Conservation (phyloP, 2,888 invertebrate genomes). For the Tetheella fluctuosa region DNA sequence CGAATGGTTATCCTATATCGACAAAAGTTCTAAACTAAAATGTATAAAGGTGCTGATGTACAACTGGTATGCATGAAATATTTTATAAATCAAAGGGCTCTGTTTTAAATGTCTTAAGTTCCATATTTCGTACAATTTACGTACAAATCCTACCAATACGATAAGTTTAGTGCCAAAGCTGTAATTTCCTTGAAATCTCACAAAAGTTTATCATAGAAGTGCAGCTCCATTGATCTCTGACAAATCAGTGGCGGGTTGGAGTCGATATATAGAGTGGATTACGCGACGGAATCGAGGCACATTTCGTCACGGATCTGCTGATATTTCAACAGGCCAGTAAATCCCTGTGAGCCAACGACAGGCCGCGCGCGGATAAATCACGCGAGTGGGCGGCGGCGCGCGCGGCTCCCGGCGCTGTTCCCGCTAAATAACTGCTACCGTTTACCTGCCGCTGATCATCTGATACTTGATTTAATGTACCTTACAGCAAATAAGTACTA, state of each 20-base stretch:
- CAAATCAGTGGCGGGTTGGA: slow-evolving; percentile 38
- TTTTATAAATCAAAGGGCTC: too few relatives aligned
- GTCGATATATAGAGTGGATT: slow-evolving; percentile 42
- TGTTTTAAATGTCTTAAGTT: too few relatives aligned
- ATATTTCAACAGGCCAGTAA: slow-evolving; percentile 75
- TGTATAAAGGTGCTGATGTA: too few relatives aligned
- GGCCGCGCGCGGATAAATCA: slow-evolving; percentile 73
- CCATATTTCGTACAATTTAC: too few relatives aligned
- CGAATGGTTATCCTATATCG: too few relatives aligned
- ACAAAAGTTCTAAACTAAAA: too few relatives aligned
- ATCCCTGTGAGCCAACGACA: slow-evolving; percentile 51
- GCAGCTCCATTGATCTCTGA: slow-evolving; percentile 27
- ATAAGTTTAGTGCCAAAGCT: too few relatives aligned
- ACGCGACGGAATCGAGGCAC: slow-evolving; percentile 49
- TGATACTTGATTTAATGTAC: slow-evolving; percentile 80
- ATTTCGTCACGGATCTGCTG: slow-evolving; percentile 72
- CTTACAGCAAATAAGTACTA: slow-evolving; percentile 51
- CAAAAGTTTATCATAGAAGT: slow-evolving; percentile 22
- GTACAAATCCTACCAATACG: too few relatives aligned
- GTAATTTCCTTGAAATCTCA: neutral
- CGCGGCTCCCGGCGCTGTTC: slow-evolving; percentile 57
- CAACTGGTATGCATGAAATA: too few relatives aligned
- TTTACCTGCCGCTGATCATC: slow-evolving; percentile 80
- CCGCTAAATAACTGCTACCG: slow-evolving; percentile 79
- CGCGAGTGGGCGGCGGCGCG: slow-evolving; percentile 68